These are phyloP conservation scores for Otocyon megalotis DNA, from an alignment of 2,113 vertebrate species.

Conservation along the genomic window DNA sequence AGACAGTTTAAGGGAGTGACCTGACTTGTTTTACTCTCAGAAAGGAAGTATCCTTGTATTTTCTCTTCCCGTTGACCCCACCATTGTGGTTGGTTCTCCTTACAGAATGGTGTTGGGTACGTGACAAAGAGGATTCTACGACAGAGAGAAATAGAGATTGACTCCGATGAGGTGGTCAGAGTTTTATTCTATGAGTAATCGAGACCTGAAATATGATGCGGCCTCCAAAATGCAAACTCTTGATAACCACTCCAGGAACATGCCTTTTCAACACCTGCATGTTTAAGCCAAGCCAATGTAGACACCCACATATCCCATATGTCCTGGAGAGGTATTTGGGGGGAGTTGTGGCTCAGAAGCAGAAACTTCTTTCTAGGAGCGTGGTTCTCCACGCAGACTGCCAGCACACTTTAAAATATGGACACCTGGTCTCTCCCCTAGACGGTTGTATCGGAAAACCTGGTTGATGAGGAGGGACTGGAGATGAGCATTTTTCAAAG, in stretches of 20 bases:
- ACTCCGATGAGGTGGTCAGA: not conserved
- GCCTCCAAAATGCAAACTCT: not conserved
- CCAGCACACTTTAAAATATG: not conserved
- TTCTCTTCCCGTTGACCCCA: not conserved
- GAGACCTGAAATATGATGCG: not conserved
- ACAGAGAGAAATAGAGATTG: not conserved
- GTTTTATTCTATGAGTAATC: not conserved
- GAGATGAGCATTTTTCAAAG: not conserved
- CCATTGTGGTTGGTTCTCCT: not conserved
- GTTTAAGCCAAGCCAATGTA: not conserved
- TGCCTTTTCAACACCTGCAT: not conserved
- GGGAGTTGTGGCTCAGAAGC: not conserved
- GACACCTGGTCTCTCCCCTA: accelerated
- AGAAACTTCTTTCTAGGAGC: not conserved
- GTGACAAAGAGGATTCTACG: not conserved
- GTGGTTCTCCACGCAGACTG: not conserved
- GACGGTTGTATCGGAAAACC: not conserved
- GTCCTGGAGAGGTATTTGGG: not conserved
- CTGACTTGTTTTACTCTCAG: not conserved
- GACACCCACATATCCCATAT: not conserved
- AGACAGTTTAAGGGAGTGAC: too few species aligned
- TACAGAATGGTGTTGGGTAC: not conserved
- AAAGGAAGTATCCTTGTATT: not conserved
- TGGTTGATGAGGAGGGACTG: not conserved
- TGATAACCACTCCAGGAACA: too few species aligned